These are phyloP conservation scores for Corythoichthys intestinalis DNA, from an alignment of 2,113 vertebrate species.

Conservation along the genomic window DNA sequence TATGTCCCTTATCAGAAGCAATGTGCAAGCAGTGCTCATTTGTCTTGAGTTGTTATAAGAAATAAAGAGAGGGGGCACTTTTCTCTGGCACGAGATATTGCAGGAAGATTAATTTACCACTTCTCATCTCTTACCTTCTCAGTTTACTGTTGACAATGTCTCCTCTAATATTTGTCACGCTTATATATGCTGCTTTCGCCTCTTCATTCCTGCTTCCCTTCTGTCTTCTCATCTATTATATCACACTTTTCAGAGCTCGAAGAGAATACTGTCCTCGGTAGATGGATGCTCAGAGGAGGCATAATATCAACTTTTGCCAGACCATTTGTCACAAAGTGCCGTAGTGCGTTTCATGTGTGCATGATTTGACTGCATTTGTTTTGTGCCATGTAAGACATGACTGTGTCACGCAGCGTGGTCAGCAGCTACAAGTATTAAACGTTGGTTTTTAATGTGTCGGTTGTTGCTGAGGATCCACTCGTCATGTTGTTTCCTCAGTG, in stretches of 20 bases:
- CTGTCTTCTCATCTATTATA: constrained; percentile 71
- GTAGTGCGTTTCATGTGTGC: constrained; percentile 55
- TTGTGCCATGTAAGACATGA: constrained; percentile 55
- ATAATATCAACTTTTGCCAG: constrained; percentile 67
- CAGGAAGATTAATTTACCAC: constrained; percentile 84
- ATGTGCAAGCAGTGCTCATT: constrained; percentile 75
- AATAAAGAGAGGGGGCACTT: constrained; percentile 81
- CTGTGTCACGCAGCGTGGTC: constrained; percentile 30
- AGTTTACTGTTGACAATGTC: constrained; percentile 76
- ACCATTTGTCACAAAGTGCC: constrained; percentile 67
- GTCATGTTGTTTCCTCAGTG: constrained; percentile 53
- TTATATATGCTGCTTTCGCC: constrained; percentile 70
- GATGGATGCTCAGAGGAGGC: constrained; percentile 71
- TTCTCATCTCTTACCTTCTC: constrained; percentile 67
- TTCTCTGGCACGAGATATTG: constrained; percentile 75
- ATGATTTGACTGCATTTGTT: constrained; percentile 42
- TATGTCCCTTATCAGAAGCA: constrained; percentile 81
- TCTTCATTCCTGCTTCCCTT: constrained; percentile 73
- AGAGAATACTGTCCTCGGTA: constrained; percentile 60
- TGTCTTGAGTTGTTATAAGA: constrained; percentile 84
- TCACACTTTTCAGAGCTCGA: constrained; percentile 53
- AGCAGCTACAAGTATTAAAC: constrained; percentile 47
- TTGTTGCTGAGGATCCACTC: constrained; percentile 57
- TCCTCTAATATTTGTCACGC: constrained; percentile 67
- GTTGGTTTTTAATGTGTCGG: constrained; percentile 52